phyloP scores from a whole-genome alignment of 1,140 invertebrate species.

The Sinella curviseta region DNA sequence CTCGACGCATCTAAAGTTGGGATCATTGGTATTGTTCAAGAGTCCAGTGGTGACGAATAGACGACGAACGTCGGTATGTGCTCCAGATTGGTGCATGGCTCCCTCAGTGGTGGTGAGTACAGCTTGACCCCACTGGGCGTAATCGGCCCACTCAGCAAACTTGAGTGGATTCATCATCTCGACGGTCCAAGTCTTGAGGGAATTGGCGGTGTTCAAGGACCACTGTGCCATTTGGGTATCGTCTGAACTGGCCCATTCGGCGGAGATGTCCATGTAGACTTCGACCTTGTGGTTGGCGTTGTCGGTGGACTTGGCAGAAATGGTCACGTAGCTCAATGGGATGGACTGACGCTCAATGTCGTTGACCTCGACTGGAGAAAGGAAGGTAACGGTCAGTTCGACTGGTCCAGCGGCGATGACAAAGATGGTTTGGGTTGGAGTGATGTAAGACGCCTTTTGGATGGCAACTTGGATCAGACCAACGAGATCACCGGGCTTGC shows the following conservation, averaged over 20 bases:
- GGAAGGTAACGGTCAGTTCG: slow-evolving; percentile 39
- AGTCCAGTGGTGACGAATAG: slow-evolving; percentile 28
- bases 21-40: slow-evolving; percentile 34
- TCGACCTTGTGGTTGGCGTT: slow-evolving; percentile 33
- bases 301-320: slow-evolving; percentile 30
- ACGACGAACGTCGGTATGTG: slow-evolving; percentile 29
- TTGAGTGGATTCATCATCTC: background rate
- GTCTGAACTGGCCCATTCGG: slow-evolving; percentile 37
- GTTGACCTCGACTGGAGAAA: slow-evolving; percentile 41
- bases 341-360: slow-evolving; percentile 39
- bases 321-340: slow-evolving; percentile 38
- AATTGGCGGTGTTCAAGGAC: background rate
- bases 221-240: slow-evolving; percentile 13
- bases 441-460: slow-evolving; percentile 19
- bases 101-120: slow-evolving; percentile 18
- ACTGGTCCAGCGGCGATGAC: slow-evolving; percentile 37
- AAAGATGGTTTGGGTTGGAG: slow-evolving; percentile 42
- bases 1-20: slow-evolving; percentile 36
- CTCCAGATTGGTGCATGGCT: slow-evolving; percentile 29
- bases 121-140: slow-evolving; percentile 41
- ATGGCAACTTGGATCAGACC: slow-evolving; percentile 22
- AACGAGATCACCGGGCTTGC: background rate
- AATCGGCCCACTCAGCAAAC: slow-evolving; percentile 33
- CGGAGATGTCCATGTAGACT: slow-evolving; percentile 43
- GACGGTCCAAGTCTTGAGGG: slow-evolving; percentile 36